Evolutionary conservation across 2,888 invertebrate genomes (phyloP), one percentile per base, ranked within the genome.

Genomic region (Drosophila putrida): DNA sequence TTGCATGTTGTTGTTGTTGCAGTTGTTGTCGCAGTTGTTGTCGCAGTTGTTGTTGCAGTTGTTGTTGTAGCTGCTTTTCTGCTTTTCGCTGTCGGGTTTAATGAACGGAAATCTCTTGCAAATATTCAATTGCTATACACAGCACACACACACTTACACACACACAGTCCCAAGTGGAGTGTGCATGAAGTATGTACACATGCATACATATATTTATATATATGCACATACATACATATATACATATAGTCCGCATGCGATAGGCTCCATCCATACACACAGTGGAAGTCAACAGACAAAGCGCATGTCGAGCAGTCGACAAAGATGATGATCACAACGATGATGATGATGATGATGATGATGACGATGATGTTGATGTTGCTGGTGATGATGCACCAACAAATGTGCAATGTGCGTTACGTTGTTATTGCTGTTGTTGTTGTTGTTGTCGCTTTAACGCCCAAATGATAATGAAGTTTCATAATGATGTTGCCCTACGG

Each of bases 101-200:
- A 90, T 90, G 90, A 90, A 90, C 90, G 90, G 88, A 90, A 89
- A 89, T 88, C 90, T 89, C 90, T 90, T 83, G 85, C 90, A 89
- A 85, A 89, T 82, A 85, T 82, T 82, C 87, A 88, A 85, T 88
- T 86, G 88, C 86, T 81, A 75, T 82, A 82, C 79, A 80, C 62
- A 82, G 78, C 81, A 62, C 80, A 73, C 49, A 63, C 50, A 63
- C 41, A 68, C 39, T 39, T n/a, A 62, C 39, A 68, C 38, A 44
- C 28, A 38, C 20, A 43, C 27, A 47, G 39, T 50, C 50, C 36
- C 53, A 73, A 72, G 71, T 67, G 73, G 61, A 73, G 73, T 73
- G 55, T 67, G 66, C 55, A 57, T 43, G 57, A 47, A 53, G 55
- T 43, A 53, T 47, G 46, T 50, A 9, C n/a, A 33, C 27, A 33